A percentile compares a stretch with the other conserved stretches of the same genome.
Conservation (phyloP, 2,113 vertebrate genomes). For the Micromys minutus region DNA sequence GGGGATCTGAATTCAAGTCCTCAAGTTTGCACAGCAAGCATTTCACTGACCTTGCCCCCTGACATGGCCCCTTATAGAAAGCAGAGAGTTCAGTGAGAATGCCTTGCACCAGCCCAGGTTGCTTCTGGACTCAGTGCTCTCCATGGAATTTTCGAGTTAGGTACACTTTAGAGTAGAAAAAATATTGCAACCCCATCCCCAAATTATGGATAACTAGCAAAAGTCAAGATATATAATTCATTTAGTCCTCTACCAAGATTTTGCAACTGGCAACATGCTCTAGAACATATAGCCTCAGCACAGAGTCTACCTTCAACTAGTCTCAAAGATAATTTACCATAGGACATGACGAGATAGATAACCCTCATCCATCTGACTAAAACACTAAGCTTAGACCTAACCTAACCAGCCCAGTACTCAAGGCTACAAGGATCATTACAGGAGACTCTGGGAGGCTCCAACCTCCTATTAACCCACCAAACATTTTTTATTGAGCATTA, state of each 20-base stretch:
- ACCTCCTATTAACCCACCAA: not conserved
- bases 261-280: not conserved
- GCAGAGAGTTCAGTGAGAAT: conserved; percentile 45
- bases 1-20: not conserved
- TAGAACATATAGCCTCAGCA: not conserved
- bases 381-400: conserved; percentile 2
- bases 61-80: conserved; percentile 38
- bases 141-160: conserved; percentile 41
- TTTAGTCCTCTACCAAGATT: conserved; percentile 6
- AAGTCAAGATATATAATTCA: conserved; percentile 17
- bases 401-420: not conserved
- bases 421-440: not conserved
- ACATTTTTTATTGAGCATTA: not conserved
- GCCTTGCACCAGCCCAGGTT: conserved; percentile 2
- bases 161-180: conserved; percentile 55
- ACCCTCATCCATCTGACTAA: not conserved
- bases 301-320: not conserved
- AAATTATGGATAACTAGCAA: not conserved
- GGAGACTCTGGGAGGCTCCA: not conserved
- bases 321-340: not conserved
- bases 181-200: not conserved
- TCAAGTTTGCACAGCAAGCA: not conserved
- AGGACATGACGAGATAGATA: not conserved
- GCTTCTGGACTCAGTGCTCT: conserved; percentile 34
- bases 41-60: not conserved